Percentiles rank a stretch among this genome's conserved stretches.
These are phyloP conservation scores for Herminia tarsipennalis DNA, from an alignment of 2,888 invertebrate genomes.

Conservation along the genomic window DNA sequence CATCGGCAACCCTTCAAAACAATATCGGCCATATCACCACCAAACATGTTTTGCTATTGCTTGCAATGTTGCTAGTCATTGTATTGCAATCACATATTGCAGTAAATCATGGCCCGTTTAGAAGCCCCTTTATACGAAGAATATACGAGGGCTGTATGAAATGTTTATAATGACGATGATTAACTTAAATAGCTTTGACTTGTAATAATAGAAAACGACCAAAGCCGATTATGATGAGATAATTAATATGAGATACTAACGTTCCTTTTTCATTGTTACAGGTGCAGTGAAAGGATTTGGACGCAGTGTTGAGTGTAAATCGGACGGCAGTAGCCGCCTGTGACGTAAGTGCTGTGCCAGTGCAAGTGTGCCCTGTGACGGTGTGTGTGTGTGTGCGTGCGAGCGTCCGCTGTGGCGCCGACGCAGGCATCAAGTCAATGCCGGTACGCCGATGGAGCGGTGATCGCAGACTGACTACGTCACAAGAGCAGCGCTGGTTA, in stretches of 20 bases:
- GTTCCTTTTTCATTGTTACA: conserved; percentile 57
- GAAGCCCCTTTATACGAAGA: too few species aligned
- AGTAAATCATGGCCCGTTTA: too few species aligned
- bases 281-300: conserved; percentile 59
- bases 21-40: too few species aligned
- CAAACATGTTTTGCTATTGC: too few species aligned
- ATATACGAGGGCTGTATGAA: background rate
- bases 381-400: conserved; percentile 49
- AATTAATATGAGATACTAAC: too few species aligned
- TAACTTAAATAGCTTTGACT: too few species aligned
- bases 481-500: conserved; percentile 83
- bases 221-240: too few species aligned
- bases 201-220: too few species aligned
- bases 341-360: conserved; percentile 49
- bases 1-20: too few species aligned
- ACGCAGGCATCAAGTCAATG: conserved; percentile 76
- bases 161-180: too few species aligned
- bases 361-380: conserved; percentile 35
- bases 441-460: conserved; percentile 84
- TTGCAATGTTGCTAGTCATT: too few species aligned
- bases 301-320: conserved; percentile 49
- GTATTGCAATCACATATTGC: too few species aligned
- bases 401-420: conserved; percentile 72
- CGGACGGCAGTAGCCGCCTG: conserved; percentile 50
- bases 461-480: conserved; percentile 79